These are phyloP conservation scores for Ips nitidus DNA, from an alignment of 1,140 invertebrate species.

Conservation along the genomic window DNA sequence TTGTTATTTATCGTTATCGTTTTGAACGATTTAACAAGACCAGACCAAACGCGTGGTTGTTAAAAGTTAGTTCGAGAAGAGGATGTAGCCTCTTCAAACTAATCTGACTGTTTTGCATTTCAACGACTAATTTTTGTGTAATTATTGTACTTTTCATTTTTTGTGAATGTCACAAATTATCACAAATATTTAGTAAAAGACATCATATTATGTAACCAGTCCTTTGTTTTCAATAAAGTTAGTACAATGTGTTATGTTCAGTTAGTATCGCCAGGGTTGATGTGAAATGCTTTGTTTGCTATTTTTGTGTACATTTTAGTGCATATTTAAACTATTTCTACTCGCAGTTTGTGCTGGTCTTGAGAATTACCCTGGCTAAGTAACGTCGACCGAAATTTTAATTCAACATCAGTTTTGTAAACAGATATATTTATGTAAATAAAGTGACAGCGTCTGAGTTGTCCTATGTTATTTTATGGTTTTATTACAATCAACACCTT, in stretches of 20 bases:
- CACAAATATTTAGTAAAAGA: background rate
- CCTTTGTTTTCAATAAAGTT: background rate
- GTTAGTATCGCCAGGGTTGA: background rate
- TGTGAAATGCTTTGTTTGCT: slow-evolving; percentile 4
- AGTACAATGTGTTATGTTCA: background rate
- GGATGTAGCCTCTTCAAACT: slow-evolving; percentile 46
- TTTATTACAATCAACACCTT: background rate
- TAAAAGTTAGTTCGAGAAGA: slow-evolving; percentile 32
- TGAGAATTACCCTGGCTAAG: slow-evolving; percentile 40
- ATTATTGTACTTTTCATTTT: slow-evolving; percentile 6
- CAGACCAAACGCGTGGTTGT: slow-evolving; percentile 18
- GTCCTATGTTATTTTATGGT: slow-evolving; percentile 21
- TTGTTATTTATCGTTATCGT: slow-evolving; percentile 30
- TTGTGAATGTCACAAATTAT: slow-evolving; percentile 6
- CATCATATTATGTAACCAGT: background rate
- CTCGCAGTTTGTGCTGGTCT: slow-evolving; percentile 44
- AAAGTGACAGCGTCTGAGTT: slow-evolving; percentile 44
- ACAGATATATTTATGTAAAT: slow-evolving; percentile 51
- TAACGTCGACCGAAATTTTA: slow-evolving; percentile 41
- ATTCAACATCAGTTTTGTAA: slow-evolving; percentile 50
- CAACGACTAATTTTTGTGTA: slow-evolving; percentile 25
- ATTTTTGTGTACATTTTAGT: slow-evolving; percentile 18
- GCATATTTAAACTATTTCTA: background rate
- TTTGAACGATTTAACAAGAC: slow-evolving; percentile 23
- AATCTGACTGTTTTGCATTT: slow-evolving; percentile 46